Evolutionary conservation across 2,797 vertebrate genomes (phyloP), one percentile per base, ranked within the genome.

Genomic region (Percopsis omiscomaycus): DNA sequence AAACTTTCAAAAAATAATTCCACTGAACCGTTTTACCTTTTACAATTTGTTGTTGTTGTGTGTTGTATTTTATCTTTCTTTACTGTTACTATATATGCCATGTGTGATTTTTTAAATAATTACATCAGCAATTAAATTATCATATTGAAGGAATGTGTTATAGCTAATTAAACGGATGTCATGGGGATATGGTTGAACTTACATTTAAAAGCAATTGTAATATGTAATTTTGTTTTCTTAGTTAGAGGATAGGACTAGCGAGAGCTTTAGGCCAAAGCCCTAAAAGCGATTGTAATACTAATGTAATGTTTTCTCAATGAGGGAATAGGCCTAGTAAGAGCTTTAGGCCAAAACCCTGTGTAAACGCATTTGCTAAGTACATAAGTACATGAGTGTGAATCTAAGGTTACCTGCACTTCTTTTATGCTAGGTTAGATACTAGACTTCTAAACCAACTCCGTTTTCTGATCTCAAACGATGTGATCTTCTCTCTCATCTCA

Each of bases 401-500:
- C 49, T 64, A 27, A 65, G 66, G 69, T 73, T 76, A 77, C 77
- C 61, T 50, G 59, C 61, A 66, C 51, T 59, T 69, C 51, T 64
- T 29, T 13, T 10, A 22, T 12, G 9, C 50, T 13, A 28, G 13
- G 3, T 63, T 68, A 69, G 16, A 62, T 37, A 28, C 5, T 55
- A 52, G 69, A 66, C 59, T 63, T 56, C 37, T 48, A 46, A 30
- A 50, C 71, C 58, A 71, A 62, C 73, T 74, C 69, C 45, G 49
- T 22, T 69, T 55, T 57, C 55, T 51, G 47, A 71, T 61, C 29
- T 61, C 50, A 78, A 79, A 81, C 69, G 77, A 83, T 75, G 71
- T 73, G 68, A 73, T 72, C 59, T 65, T 32, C 68, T 59, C 42
- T 66, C 59, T 63, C 77, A 74, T 64, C 77, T 77, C 81, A 82